Conservation (phyloP, 2,888 invertebrate species). For the Oxyscelio sp. region DNA sequence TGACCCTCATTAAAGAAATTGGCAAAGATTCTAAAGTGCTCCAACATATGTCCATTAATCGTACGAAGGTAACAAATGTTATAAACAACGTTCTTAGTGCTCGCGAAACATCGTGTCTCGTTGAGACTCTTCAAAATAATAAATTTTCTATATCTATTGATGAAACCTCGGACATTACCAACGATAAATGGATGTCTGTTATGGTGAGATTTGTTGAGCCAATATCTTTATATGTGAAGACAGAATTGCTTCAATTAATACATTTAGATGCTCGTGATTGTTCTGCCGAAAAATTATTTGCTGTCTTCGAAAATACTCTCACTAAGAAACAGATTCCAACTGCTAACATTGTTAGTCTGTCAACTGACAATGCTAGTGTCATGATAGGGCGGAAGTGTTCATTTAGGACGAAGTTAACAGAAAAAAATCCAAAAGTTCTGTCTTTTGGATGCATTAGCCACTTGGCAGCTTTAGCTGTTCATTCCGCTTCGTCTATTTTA, state of each 20-base stretch:
- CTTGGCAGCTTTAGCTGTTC: slow-evolving; percentile 15
- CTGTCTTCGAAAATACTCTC: not conserved
- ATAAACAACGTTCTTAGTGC: not conserved
- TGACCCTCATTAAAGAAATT: not conserved
- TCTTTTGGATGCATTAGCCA: slow-evolving; percentile 28
- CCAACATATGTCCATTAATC: no score
- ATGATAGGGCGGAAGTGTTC: slow-evolving; percentile 10
- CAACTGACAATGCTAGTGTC: slow-evolving; percentile 22
- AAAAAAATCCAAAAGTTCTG: not conserved
- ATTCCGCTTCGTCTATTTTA: not conserved
- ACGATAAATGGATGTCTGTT: slow-evolving; percentile 33
- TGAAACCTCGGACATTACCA: slow-evolving; percentile 36
- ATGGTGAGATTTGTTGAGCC: slow-evolving; percentile 17
- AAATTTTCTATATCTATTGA: slow-evolving; percentile 34
- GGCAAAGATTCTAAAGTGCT: no score
- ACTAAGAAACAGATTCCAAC: slow-evolving; percentile 21
- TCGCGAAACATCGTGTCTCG: not conserved
- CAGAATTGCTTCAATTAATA: slow-evolving; percentile 17
- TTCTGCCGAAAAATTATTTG: slow-evolving; percentile 11
- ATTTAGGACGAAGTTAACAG: not conserved
- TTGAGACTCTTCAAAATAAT: not conserved
- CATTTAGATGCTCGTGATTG: slow-evolving; percentile 35
- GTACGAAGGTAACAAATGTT: no score
- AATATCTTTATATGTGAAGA: not conserved
- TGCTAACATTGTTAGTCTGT: slow-evolving; percentile 3